phyloP scores from a whole-genome alignment of 2,797 vertebrate species.

The Catostomus latipinnis region DNA sequence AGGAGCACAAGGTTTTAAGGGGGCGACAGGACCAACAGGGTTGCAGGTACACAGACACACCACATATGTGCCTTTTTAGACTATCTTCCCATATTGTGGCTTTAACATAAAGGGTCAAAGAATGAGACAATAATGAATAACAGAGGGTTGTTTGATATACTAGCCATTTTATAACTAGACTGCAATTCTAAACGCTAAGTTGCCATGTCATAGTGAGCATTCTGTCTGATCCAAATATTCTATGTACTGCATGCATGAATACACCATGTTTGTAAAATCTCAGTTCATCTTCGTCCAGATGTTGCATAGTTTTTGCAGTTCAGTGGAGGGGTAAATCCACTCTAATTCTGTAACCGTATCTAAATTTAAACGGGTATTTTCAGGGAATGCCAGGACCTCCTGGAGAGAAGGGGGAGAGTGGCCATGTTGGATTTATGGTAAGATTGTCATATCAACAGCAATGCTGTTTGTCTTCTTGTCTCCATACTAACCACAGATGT shows the following conservation, averaged over 20 bases:
- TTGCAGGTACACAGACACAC: slow-evolving; percentile 79
- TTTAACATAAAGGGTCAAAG: too few species aligned
- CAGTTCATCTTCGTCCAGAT: neutral
- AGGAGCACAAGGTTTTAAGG: slow-evolving; percentile 84
- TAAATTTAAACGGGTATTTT: slow-evolving; percentile 23
- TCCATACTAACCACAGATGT: neutral
- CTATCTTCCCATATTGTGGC: too few species aligned
- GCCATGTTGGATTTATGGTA: slow-evolving; percentile 87
- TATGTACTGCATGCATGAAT: slow-evolving; percentile 22
- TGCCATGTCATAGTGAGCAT: neutral
- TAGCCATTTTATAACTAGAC: neutral
- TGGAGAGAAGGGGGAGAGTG: slow-evolving; percentile 89
- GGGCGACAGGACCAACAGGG: slow-evolving; percentile 81
- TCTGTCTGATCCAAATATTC: slow-evolving; percentile 24
- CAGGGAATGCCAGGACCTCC: slow-evolving; percentile 88
- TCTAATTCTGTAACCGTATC: neutral
- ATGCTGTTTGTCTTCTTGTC: neutral
- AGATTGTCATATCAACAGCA: slow-evolving; percentile 40
- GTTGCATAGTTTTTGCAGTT: slow-evolving; percentile 15
- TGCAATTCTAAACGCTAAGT: neutral
- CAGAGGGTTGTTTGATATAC: neutral
- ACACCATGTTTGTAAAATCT: slow-evolving; percentile 25
- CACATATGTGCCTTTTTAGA: neutral
- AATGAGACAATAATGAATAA: neutral
- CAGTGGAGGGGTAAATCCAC: neutral